These are phyloP conservation scores for Thereva nobilitata DNA, from an alignment of 2,888 invertebrate genomes.

Conservation along the genomic window DNA sequence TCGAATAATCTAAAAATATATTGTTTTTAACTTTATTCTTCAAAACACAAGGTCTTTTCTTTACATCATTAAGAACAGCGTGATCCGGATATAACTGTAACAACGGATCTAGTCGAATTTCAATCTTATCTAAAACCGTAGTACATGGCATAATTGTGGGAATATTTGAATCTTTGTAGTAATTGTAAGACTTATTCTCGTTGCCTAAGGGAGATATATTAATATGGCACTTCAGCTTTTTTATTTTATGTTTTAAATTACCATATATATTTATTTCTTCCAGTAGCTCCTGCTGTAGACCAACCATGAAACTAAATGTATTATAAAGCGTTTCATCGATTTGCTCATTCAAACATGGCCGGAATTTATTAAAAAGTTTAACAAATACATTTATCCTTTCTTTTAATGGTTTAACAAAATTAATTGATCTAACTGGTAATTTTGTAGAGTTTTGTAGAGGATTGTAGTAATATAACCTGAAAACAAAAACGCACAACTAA, in stretches of 20 bases:
- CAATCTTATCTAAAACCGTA: slow-evolving; percentile 70
- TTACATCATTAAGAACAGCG: slow-evolving; percentile 80
- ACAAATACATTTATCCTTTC: slow-evolving; percentile 52
- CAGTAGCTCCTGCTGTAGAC: slow-evolving; percentile 51
- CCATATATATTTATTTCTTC: slow-evolving; percentile 45
- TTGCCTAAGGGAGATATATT: slow-evolving; percentile 17
- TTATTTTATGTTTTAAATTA: slow-evolving; percentile 27
- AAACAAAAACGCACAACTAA: slow-evolving; percentile 22
- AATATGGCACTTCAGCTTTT: slow-evolving; percentile 9
- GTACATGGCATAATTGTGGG: slow-evolving; percentile 74
- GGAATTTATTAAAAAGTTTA: slow-evolving; percentile 51
- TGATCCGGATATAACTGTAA: slow-evolving; percentile 87
- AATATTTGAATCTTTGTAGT: slow-evolving; percentile 83
- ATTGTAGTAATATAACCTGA: slow-evolving; percentile 49
- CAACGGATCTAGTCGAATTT: slow-evolving; percentile 65
- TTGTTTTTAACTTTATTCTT: slow-evolving; percentile 28
- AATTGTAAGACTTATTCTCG: slow-evolving; percentile 61
- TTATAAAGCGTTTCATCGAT: slow-evolving; percentile 52
- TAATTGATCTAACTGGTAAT: slow-evolving; percentile 25
- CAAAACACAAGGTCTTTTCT: slow-evolving; percentile 40
- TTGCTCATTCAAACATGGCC: slow-evolving; percentile 48
- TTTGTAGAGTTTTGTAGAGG: slow-evolving; percentile 12
- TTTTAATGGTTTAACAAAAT: slow-evolving; percentile 49
- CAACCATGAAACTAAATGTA: slow-evolving; percentile 50
- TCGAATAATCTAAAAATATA: slow-evolving; percentile 60